Percentiles rank a stretch among this genome's conserved stretches.
Conservation (phyloP, 2,797 vertebrate genomes). For the Synanceia verrucosa region DNA sequence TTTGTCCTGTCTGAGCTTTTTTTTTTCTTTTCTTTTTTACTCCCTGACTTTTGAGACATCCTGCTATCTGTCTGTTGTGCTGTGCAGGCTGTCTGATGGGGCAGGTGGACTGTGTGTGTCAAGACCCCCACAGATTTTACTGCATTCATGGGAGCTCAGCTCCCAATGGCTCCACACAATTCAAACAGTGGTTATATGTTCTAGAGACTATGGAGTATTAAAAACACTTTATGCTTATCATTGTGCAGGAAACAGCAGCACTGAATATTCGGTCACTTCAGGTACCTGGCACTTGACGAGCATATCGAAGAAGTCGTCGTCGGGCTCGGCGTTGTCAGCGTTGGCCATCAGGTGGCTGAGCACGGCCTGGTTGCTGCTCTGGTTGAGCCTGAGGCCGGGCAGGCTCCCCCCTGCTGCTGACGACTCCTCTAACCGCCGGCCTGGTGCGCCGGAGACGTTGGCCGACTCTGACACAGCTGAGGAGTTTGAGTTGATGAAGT, state of each 20-base stretch:
- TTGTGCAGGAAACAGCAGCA: neutral
- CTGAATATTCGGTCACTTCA: neutral
- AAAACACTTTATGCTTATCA: neutral
- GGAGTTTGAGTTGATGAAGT: neutral
- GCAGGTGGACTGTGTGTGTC: too few relatives aligned
- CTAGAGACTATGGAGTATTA: neutral
- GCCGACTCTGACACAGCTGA: slow-evolving; percentile 83
- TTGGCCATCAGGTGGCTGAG: slow-evolving; percentile 87
- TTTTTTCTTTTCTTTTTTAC: too few relatives aligned
- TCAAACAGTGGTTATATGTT: too few relatives aligned
- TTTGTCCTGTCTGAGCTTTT: too few relatives aligned
- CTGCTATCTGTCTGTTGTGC: too few relatives aligned
- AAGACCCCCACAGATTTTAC: too few relatives aligned
- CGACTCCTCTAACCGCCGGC: slow-evolving; percentile 87
- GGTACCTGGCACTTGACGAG: slow-evolving; percentile 94
- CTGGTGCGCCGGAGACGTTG: slow-evolving; percentile 84
- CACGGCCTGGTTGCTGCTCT: slow-evolving; percentile 76
- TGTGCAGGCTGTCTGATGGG: too few relatives aligned
- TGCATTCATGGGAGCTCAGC: too few relatives aligned
- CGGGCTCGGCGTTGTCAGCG: slow-evolving; percentile 82
- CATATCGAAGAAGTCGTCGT: slow-evolving; percentile 96
- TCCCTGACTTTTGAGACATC: too few relatives aligned
- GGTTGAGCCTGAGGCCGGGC: slow-evolving; percentile 87
- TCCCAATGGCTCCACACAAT: too few relatives aligned
- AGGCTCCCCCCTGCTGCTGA: slow-evolving; percentile 82